Base-by-base conservation (phyloP, 2,113 vertebrate genomes). In the Callipepla californica region DNA sequence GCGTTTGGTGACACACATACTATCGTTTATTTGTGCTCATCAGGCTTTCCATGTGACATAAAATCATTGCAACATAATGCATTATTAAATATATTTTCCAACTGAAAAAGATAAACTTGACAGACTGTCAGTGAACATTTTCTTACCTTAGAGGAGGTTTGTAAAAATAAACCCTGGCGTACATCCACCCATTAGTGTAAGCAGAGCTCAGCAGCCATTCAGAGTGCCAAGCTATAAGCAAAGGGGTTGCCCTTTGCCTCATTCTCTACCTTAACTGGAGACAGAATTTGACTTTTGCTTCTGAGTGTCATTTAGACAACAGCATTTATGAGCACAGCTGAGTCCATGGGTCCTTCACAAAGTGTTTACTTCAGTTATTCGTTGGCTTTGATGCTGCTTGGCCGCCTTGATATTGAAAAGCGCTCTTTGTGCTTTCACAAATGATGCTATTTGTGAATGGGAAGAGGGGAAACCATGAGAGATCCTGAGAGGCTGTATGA, bases 81-180 rank as follows among this genome's bases (percentile, higher is more conserved):
- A 97, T 98, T 97, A 97, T 97, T 98, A 97, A 96, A 93, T 89
- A 76, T 95, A 95, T 97, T 98, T 98, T 97, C 95, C 88, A 94
- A 78, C 80, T 74, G 84, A 79, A 89, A 93, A 92, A 73, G 67
- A 73, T 63, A 83, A 94, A 83, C 93, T 69, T 94, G 94, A 96
- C 91, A 97, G 93, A 77, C 62, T 96, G 95, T 97, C 96, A 95
- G 90, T 6, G 84, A 96, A 82, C 14, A 89, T 93, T 95, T 96
- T 96, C 68, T 48, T 91, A 62, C 77, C 92, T 90, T 89, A 62
- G 80, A 83, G 91, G 93, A 92, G 50, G 80, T 77, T 61, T 86
- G 57, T 90, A 77, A 85, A 89, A 84, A 73, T 61, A 72, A 85
- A 1, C 59, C 40, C 75, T 81, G 69, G 80, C 72, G 53, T 80